Evolutionary conservation across 2,113 vertebrate genomes (phyloP), one percentile per base, ranked within the genome.

Genomic region (Rhizomys pruinosus): DNA sequence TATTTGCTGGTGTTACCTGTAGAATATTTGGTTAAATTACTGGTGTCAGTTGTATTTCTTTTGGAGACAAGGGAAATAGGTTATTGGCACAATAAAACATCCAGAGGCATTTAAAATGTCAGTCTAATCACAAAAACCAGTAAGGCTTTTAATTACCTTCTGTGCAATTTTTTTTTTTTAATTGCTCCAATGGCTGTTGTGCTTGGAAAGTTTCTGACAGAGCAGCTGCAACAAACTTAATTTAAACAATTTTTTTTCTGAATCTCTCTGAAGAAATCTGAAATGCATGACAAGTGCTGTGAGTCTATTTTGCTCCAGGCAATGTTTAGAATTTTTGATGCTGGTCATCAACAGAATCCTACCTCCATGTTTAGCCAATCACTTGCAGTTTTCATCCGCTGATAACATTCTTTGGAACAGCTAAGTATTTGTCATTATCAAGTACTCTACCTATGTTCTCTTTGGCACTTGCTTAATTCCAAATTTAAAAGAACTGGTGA

Each of bases 71-170:
- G 98, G 98, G 99, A 99, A 99, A 99, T 99, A 98, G 99, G 98
- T 99, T 98, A 98, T 98, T 98, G 99, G 99, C 98, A 99, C 98
- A 99, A 99, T 99, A 99, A 99, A 99, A 98, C 98, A 99, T 98
- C 98, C 98, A 98, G 98, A 98, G 98, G 98, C 99, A 98, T 98
- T 98, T 99, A 99, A 99, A 99, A 99, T 99, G 99, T 99, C 99
- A 98, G 98, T 99, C 98, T 99, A 99, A 98, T 99, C 98, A 98
- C 98, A 98, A 99, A 99, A 99, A 99, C 98, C 99, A 99, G 99
- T 99, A 99, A 99, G 99, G 99, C 99, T 99, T 99, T 99, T 99
- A 99, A 99, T 99, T 99, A 99, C 99, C 99, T 99, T 99, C 99
- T 99, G 99, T 99, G 99, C 99, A 99, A 98, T 98, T 98, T 37